phyloP scores from a whole-genome alignment of 2,797 vertebrate species.

The Vespertilio murinus region DNA sequence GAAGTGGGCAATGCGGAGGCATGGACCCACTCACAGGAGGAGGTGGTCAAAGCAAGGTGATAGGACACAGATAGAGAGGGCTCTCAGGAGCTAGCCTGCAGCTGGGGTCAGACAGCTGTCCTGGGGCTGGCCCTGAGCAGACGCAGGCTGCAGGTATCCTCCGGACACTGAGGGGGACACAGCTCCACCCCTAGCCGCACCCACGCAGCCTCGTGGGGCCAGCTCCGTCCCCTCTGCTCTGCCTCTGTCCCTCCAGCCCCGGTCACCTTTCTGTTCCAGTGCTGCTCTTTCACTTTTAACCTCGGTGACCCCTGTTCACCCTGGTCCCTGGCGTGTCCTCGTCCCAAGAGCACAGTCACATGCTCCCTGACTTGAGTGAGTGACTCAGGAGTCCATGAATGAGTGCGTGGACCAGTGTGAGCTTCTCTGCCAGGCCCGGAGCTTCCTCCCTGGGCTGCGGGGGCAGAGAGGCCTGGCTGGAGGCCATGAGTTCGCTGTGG shows the following conservation, averaged over 20 bases:
- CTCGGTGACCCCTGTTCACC: no score
- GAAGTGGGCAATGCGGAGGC: background rate
- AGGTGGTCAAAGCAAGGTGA: background rate
- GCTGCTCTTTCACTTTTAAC: background rate
- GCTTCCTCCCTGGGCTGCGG: background rate
- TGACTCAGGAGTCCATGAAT: rapidly evolving
- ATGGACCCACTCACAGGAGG: background rate
- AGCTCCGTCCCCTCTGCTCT: background rate
- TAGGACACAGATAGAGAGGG: rapidly evolving
- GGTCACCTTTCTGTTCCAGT: rapidly evolving
- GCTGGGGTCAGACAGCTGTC: background rate
- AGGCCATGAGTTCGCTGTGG: background rate
- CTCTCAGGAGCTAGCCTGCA: background rate
- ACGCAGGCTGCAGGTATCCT: background rate
- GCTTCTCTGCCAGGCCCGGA: background rate
- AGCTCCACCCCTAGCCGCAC: rapidly evolving
- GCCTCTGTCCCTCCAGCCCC: background rate
- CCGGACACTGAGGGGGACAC: no score
- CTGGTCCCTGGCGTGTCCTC: no score
- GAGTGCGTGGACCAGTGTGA: rapidly evolving
- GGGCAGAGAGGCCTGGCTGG: no score
- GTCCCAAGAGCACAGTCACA: background rate
- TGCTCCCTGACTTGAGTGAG: background rate
- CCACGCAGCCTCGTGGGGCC: rapidly evolving
- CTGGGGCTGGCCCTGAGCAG: background rate